A percentile compares a stretch with the other conserved stretches of the same genome.
phyloP scores from a whole-genome alignment of 2,888 invertebrate species.

The Ferdinandea cuprea region DNA sequence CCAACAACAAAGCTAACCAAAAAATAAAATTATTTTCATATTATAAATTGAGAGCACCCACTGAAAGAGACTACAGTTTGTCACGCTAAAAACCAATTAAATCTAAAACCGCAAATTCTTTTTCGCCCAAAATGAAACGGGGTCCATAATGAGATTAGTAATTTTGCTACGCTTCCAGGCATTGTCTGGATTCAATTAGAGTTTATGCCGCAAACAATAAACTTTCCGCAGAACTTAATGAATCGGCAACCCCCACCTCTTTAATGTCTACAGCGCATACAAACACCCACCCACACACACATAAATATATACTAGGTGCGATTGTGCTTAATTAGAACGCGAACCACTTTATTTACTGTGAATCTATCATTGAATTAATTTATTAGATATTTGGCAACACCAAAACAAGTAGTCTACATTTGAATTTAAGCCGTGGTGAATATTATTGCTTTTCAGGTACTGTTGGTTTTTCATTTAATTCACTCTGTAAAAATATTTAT shows the following conservation, averaged over 20 bases:
- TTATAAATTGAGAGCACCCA: slow-evolving; percentile 3
- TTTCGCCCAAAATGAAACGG: slow-evolving; percentile 23
- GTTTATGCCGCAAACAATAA: slow-evolving; percentile 41
- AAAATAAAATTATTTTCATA: not conserved
- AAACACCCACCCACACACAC: not conserved
- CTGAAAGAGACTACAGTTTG: not conserved
- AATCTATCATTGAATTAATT: slow-evolving; percentile 60
- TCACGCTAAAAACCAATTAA: slow-evolving; percentile 58
- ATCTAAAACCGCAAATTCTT: slow-evolving; percentile 60
- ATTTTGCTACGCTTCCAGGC: slow-evolving; percentile 17
- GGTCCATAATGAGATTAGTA: slow-evolving; percentile 46
- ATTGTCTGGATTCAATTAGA: slow-evolving; percentile 57
- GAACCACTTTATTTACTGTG: slow-evolving; percentile 52
- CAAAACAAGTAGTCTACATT: slow-evolving; percentile 32
- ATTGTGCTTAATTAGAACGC: slow-evolving; percentile 38
- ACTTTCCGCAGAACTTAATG: slow-evolving; percentile 45
- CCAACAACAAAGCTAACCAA: not conserved
- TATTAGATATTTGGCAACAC: slow-evolving; percentile 35
- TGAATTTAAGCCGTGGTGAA: slow-evolving; percentile 46
- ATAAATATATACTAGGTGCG: not conserved
- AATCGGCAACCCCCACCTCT: not conserved
- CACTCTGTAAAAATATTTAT: too few species aligned
- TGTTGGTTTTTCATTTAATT: too few species aligned
- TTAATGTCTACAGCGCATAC: not conserved
- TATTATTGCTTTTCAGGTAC: slow-evolving; percentile 14